Evolutionary conservation across 2,113 vertebrate species (phyloP).

Genomic region (Gambusia holbrooki): DNA sequence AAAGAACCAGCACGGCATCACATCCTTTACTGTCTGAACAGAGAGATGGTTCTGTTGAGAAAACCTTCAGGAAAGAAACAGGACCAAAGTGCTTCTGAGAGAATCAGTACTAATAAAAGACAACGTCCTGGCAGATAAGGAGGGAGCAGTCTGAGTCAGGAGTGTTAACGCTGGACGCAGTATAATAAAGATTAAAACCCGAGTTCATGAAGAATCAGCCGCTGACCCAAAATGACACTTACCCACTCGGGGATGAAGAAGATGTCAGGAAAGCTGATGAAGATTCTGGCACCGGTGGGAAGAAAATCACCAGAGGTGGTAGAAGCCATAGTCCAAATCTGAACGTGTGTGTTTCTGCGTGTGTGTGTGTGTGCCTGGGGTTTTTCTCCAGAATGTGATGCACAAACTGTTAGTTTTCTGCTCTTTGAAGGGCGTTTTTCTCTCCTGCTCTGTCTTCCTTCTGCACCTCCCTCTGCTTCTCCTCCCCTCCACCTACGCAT

Average conservation of each 20-base stretch:
- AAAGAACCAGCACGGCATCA: too few species aligned
- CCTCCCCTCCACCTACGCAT: slow-evolving; percentile 39
- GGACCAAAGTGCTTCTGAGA: neutral
- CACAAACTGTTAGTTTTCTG: slow-evolving; percentile 29
- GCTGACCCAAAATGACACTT: slow-evolving; percentile 48
- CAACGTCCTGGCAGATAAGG: neutral
- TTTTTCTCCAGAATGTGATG: slow-evolving; percentile 26
- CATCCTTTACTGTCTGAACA: too few species aligned
- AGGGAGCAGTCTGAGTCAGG: neutral
- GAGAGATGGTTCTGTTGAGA: too few species aligned
- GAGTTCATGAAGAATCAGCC: neutral
- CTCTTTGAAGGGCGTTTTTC: slow-evolving; percentile 46
- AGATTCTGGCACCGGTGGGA: slow-evolving; percentile 70
- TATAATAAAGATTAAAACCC: neutral
- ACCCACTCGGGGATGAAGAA: slow-evolving; percentile 81
- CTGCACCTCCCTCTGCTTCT: slow-evolving; percentile 39
- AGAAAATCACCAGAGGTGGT: slow-evolving; percentile 52
- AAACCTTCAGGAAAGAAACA: neutral
- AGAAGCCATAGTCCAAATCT: slow-evolving; percentile 73
- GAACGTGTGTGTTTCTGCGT: neutral
- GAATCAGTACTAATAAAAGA: neutral
- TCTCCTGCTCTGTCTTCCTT: neutral
- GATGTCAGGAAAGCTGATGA: slow-evolving; percentile 74
- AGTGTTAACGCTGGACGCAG: neutral
- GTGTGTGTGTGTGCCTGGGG: neutral